Percentiles rank a stretch among this genome's conserved stretches.
phyloP scores from a whole-genome alignment of 2,888 invertebrate genomes.

The Acanthosoma haemorrhoidale region DNA sequence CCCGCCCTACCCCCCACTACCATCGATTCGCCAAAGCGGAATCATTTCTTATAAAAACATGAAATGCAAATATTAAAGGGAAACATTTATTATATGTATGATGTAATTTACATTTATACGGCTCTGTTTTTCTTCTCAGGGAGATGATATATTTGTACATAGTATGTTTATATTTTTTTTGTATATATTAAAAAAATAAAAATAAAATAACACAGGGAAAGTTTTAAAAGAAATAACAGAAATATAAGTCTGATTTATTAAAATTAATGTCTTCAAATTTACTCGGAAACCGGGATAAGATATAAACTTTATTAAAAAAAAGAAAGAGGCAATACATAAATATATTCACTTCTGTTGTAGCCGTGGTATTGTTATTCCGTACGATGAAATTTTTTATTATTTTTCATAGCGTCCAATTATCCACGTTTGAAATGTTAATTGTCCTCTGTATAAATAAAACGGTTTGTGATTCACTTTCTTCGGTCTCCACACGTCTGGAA shows the following conservation, averaged over 20 bases:
- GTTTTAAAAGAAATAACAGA: too few relatives aligned
- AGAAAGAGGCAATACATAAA: too few relatives aligned
- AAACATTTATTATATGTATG: constrained; percentile 6
- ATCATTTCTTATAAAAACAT: constrained; percentile 19
- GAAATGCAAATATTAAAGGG: constrained; percentile 10
- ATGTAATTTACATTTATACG: not conserved
- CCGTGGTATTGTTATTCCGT: too few relatives aligned
- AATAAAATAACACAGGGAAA: too few relatives aligned
- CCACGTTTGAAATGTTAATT: too few relatives aligned
- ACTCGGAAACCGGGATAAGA: not conserved
- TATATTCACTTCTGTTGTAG: too few relatives aligned
- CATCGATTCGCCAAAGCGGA: not conserved
- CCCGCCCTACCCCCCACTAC: not conserved
- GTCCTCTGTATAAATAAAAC: too few relatives aligned
- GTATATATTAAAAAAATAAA: not conserved
- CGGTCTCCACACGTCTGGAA: too few relatives aligned
- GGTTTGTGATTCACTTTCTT: too few relatives aligned
- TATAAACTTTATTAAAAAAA: not conserved
- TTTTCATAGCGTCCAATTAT: too few relatives aligned
- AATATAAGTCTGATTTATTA: constrained; percentile 12
- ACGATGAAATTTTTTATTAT: too few relatives aligned
- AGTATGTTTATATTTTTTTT: constrained; percentile 11
- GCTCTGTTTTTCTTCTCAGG: not conserved
- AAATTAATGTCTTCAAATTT: not conserved
- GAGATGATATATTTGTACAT: too few relatives aligned